A percentile compares a stretch with the other conserved stretches of the same genome.
phyloP scores from a whole-genome alignment of 2,113 vertebrate genomes.

The Panthera tigris region DNA sequence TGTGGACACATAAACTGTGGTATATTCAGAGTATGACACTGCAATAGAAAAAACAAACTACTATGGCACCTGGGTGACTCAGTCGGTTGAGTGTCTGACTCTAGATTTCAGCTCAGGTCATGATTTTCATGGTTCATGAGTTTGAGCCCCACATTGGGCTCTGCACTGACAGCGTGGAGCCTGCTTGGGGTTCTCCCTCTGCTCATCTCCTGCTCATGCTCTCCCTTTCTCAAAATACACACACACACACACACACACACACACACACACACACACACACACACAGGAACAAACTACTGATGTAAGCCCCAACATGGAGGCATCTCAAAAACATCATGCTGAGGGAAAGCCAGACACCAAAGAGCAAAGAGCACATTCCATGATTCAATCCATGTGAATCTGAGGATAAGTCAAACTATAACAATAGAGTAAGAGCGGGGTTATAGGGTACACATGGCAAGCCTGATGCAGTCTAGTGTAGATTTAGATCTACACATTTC shows the following conservation, averaged over 20 bases:
- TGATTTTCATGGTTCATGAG: no score
- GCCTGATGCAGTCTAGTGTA: not conserved
- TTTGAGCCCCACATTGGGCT: no score
- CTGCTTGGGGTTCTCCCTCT: no score
- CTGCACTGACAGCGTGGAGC: no score
- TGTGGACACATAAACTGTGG: not conserved
- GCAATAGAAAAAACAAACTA: not conserved
- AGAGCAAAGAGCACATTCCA: not conserved
- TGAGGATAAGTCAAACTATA: not conserved
- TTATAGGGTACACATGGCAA: not conserved
- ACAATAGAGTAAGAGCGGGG: not conserved
- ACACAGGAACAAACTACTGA: not conserved
- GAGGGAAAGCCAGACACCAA: not conserved
- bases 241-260: no score
- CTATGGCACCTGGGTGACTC: no score
- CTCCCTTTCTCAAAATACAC: no score
- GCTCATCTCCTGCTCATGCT: no score
- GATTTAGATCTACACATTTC: not conserved
- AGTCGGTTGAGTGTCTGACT: no score
- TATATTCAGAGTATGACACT: not conserved
- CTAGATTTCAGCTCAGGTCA: no score
- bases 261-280: no score
- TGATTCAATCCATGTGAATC: not conserved
- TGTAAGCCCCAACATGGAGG: rapidly evolving
- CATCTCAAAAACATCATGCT: not conserved